phyloP scores from a whole-genome alignment of 92 coral and sea anemone species.

The Parazoanthus darwini region DNA sequence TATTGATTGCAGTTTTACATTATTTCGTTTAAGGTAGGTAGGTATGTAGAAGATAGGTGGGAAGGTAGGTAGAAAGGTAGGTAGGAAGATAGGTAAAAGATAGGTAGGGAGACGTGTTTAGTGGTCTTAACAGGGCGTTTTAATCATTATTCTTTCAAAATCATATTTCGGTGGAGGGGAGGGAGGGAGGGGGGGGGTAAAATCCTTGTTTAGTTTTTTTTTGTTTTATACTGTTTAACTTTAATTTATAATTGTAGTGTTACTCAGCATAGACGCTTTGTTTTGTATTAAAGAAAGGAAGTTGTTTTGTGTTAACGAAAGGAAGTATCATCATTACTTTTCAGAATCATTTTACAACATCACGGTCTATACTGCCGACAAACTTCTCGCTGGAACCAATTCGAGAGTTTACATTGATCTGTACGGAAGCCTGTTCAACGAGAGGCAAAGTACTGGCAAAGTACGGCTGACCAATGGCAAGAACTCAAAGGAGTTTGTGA shows the following conservation, averaged over 20 bases:
- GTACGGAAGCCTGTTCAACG: slow-evolving; percentile 41
- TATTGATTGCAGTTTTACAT: too few species aligned
- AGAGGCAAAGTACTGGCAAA: slow-evolving; percentile 47
- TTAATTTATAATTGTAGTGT: neutral
- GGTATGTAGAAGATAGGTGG: too few species aligned
- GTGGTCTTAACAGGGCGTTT: too few species aligned
- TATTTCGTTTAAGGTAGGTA: too few species aligned
- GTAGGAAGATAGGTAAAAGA: neutral
- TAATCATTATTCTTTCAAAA: too few species aligned
- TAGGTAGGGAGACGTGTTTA: too few species aligned
- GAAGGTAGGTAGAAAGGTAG: too few species aligned
- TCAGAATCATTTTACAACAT: slow-evolving; percentile 45
- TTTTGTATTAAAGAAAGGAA: neutral
- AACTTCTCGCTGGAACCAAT: slow-evolving; percentile 44
- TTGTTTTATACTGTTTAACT: too few species aligned
- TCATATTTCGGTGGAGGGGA: too few species aligned
- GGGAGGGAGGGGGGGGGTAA: too few species aligned
- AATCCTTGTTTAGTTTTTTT: too few species aligned
- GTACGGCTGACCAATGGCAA: slow-evolving; percentile 43
- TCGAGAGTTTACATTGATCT: slow-evolving; percentile 48
- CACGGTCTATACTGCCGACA: slow-evolving; percentile 47
- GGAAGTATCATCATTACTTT: neutral
- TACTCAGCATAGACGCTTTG: neutral
- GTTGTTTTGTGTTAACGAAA: too few species aligned
- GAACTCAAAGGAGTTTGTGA: slow-evolving; percentile 31